phyloP scores from a whole-genome alignment of 1,140 invertebrate genomes.

The Phymorhynchus buccinoides region DNA sequence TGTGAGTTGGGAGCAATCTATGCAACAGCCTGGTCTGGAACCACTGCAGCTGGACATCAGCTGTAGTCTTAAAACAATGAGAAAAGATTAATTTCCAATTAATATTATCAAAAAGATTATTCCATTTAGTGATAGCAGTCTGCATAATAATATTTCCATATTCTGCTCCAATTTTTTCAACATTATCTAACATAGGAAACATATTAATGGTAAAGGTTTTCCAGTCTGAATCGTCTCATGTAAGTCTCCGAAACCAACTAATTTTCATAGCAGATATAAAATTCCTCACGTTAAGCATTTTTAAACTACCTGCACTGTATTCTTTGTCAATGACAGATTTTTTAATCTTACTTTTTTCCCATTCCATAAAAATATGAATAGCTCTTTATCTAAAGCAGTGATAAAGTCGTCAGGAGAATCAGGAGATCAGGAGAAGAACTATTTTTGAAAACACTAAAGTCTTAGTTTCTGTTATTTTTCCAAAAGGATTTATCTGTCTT shows the following conservation, averaged over 20 bases:
- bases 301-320: neutral
- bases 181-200: no score
- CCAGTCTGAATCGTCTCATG: neutral
- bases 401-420: neutral
- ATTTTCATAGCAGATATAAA: conserved; percentile 18
- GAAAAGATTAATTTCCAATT: no score
- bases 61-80: no score
- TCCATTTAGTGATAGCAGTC: no score
- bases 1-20: no score
- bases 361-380: neutral
- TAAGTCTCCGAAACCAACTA: conserved; percentile 9
- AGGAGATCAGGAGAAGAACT: neutral
- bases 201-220: neutral
- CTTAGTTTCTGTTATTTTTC: neutral
- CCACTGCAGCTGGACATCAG: no score
- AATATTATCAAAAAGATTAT: no score
- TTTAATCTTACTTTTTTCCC: neutral
- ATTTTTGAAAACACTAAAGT: conserved; percentile 15
- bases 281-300: neutral
- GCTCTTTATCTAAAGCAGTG: no score
- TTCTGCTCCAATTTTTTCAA: no score
- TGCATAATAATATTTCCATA: no score
- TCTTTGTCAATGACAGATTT: neutral
- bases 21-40: no score
- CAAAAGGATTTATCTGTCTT: conserved; percentile 4